Evolutionary conservation across 1,140 invertebrate genomes (phyloP), one percentile per base, ranked within the genome.

Genomic region (Drosophila murphyi): DNA sequence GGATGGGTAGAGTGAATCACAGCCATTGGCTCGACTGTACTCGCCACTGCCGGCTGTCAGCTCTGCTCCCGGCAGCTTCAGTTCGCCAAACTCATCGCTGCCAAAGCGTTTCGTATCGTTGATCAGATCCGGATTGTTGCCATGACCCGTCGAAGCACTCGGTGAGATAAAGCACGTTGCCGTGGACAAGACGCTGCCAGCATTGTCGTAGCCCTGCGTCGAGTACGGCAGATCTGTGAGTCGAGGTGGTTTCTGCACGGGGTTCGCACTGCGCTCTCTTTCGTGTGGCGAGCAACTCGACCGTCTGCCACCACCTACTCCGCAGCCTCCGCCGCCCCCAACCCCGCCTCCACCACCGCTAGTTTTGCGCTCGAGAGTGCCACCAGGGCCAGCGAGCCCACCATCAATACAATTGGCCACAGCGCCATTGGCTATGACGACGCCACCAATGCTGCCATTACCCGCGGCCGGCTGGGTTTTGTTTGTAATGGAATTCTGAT

Each of bases 41-140:
- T 96, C 95, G 2, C 95, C 95, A 71, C 95, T 95, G 8, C 80
- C 69, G 2, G 76, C 79, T 4, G 50, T 63, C 28, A 78, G 57
- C 10, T 80, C 78, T 10, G 70, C 70, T 1, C 62, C 51, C 0
- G 72, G 90, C 7, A 88, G 76, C 56, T 79, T 85, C n/a, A 92
- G 62, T 10, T 92, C 82, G 3, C 87, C 80, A 31, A 93, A 89
- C 62, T 94, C 93, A 34, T 92, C 93, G 72, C 94, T 94, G 10
- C 94, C 94, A 32, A 94, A 93, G 7, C 93, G 91, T 81, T 95
- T 94, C 0, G 96, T 96, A 81, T 97, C 96, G 78, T 96, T 96
- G 78, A 97, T 97, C 41, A 97, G 93, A 91, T 97, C 96, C 4
- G 96, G 96, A 90, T 97, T 96, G 65, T 97, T 96, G 65, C 95